Evolutionary conservation across 2,888 invertebrate genomes (phyloP), one percentile per base, ranked within the genome.

Genomic region (Phlogophora meticulosa): DNA sequence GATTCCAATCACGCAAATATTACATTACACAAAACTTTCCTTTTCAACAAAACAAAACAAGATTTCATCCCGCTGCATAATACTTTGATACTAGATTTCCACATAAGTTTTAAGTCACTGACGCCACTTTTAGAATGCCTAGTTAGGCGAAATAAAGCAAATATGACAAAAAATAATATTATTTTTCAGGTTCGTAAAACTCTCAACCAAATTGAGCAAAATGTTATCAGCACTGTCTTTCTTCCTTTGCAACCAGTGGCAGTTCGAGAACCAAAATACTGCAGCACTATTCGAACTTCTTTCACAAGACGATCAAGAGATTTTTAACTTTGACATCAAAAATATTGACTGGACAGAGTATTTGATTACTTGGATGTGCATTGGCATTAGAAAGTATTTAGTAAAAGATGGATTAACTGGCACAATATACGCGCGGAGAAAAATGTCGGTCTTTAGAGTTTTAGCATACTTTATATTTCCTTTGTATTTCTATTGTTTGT

Each of bases 271-370:
- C 10, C 5, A 20, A 51, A 68, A 68, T 2, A 68, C 66, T 3
- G 49, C 13, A 22, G 10, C 17, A n/a, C 20, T 73, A 15, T 38
- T 38, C 11, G 15, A 13, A 2, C 64, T 13, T 34, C 65, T 68
- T 22, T 45, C 67, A 9, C 28, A 22, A 24, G 67, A 22, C 4
- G 67, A 68, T 11, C 28, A 10, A 10, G 0, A 9, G 3, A 64
- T 73, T 15, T 73, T 68, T 13, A 49, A 73, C 15, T 73, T 73
- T 49, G 42, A 68, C 7, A 2, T 32, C 4, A 43, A 28, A 10
- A 0, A 51, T n/a, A 15, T 67, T 10, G 22, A 63, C 17, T 64
- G 74, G 65, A 0, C 4, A 24, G 74, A 73, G 2, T 73, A 11
- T 32, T 0, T 38, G 0, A 0, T 34, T 0, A n/a, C 38, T 10